A percentile compares a stretch with the other conserved stretches of the same genome.
Evolutionary conservation across 1,140 invertebrate genomes (phyloP).

Genomic region (Platyscapa corneri): DNA sequence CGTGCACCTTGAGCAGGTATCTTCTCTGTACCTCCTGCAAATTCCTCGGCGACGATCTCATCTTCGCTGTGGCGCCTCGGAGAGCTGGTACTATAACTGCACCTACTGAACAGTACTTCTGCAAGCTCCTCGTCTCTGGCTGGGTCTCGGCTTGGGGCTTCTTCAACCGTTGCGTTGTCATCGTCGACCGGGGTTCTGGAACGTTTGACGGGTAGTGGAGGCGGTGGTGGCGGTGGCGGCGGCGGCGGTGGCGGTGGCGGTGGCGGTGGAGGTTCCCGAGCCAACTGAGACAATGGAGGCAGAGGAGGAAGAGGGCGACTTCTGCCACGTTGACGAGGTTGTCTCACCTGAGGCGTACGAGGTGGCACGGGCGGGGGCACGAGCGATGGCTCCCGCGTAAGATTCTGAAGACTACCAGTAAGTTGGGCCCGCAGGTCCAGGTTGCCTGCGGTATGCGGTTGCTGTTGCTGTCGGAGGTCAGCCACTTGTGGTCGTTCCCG

Average conservation of each 20-base stretch:
- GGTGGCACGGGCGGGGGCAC: slow-evolving; percentile 50
- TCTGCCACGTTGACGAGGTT: slow-evolving; percentile 55
- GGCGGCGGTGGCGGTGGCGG: slow-evolving; percentile 52
- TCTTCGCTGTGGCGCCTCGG: slow-evolving; percentile 33
- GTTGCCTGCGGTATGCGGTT: slow-evolving; percentile 57
- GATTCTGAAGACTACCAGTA: slow-evolving; percentile 61
- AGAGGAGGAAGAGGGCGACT: slow-evolving; percentile 20
- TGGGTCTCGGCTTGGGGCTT: neutral
- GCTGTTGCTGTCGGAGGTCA: slow-evolving; percentile 63
- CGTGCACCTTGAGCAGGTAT: slow-evolving; percentile 54
- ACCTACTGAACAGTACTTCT: slow-evolving; percentile 53
- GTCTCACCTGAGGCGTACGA: slow-evolving; percentile 62
- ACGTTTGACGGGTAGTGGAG: slow-evolving; percentile 50
- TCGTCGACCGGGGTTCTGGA: slow-evolving; percentile 33
- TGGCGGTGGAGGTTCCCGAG: slow-evolving; percentile 22
- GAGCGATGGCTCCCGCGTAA: slow-evolving; percentile 49
- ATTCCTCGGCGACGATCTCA: slow-evolving; percentile 25
- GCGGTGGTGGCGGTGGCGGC: slow-evolving; percentile 41
- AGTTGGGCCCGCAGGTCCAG: slow-evolving; percentile 59
- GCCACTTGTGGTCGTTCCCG: slow-evolving; percentile 65
- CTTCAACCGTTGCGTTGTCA: slow-evolving; percentile 49
- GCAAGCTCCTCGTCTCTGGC: slow-evolving; percentile 22
- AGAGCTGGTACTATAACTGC: slow-evolving; percentile 45
- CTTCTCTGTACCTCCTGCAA: neutral
- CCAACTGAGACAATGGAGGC: neutral